Evolutionary conservation across 2,797 vertebrate genomes (phyloP).

Genomic region (Glyptemys insculpta): DNA sequence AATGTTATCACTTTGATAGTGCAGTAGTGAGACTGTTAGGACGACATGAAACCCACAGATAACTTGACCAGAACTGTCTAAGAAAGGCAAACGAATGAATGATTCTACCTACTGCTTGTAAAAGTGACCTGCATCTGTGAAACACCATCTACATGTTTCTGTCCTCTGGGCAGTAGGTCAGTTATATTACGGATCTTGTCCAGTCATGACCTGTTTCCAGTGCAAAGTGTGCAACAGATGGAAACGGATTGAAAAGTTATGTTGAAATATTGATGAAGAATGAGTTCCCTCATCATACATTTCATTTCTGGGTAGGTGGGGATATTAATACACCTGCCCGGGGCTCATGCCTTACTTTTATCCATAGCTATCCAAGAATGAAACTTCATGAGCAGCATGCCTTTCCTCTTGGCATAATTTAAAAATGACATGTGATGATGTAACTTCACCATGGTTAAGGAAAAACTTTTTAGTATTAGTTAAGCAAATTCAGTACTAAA

Average conservation of each 20-base stretch:
- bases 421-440: neutral
- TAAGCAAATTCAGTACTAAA: neutral
- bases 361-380: neutral
- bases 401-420: neutral
- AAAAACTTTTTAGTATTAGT: neutral
- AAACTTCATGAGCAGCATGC: neutral
- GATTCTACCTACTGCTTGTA: neutral
- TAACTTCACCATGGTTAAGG: neutral
- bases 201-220: accelerated
- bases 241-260: neutral
- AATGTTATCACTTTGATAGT: neutral
- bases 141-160: neutral
- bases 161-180: neutral
- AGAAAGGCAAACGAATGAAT: neutral
- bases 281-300: neutral
- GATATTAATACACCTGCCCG: neutral
- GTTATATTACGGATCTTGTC: neutral
- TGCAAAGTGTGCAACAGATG: neutral
- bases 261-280: neutral
- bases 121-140: neutral
- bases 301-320: neutral
- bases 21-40: neutral
- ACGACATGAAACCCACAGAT: neutral
- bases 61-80: neutral
- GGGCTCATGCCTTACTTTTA: neutral